phyloP scores from a whole-genome alignment of 2,888 invertebrate species.

The Schizotus pectinicornis region DNA sequence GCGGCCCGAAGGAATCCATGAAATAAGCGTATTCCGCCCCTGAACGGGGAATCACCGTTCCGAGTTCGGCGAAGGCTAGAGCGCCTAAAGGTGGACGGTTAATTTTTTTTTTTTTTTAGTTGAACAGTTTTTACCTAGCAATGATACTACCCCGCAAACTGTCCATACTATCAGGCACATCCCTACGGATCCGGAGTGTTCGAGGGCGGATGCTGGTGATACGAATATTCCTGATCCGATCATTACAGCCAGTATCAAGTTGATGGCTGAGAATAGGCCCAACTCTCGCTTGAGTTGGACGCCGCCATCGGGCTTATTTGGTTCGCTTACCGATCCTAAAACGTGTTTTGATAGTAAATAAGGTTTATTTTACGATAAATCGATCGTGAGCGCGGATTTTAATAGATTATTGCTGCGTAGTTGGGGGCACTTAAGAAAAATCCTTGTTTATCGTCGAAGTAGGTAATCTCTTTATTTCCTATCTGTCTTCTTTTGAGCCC shows the following conservation, averaged over 20 bases:
- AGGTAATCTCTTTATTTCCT: too few relatives aligned
- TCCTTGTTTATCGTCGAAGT: too few relatives aligned
- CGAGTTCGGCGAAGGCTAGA: conserved; percentile 80
- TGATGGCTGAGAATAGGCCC: conserved; percentile 81
- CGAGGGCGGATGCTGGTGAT: conserved; percentile 78
- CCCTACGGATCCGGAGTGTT: conserved; percentile 80
- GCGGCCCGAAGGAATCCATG: conserved; percentile 72
- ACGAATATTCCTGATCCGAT: conserved; percentile 91
- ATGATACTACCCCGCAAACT: conserved; percentile 77
- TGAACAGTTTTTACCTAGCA: conserved; percentile 65
- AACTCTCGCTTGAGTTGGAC: conserved; percentile 75
- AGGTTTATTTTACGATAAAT: neutral
- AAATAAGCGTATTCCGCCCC: conserved; percentile 85
- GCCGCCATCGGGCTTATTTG: conserved; percentile 38
- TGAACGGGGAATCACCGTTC: conserved; percentile 77
- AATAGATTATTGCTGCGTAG: too few relatives aligned
- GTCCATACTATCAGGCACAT: conserved; percentile 81
- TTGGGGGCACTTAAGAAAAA: too few relatives aligned
- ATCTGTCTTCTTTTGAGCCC: too few relatives aligned
- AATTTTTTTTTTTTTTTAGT: neutral
- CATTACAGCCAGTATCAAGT: conserved; percentile 86
- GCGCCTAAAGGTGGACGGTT: conserved; percentile 64
- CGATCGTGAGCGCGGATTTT: too few relatives aligned
- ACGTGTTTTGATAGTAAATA: neutral
- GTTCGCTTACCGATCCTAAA: conserved; percentile 1